Evolutionary conservation across 2,888 invertebrate species (phyloP), one percentile per base, ranked within the genome.

Genomic region (Darwinula stevensoni): DNA sequence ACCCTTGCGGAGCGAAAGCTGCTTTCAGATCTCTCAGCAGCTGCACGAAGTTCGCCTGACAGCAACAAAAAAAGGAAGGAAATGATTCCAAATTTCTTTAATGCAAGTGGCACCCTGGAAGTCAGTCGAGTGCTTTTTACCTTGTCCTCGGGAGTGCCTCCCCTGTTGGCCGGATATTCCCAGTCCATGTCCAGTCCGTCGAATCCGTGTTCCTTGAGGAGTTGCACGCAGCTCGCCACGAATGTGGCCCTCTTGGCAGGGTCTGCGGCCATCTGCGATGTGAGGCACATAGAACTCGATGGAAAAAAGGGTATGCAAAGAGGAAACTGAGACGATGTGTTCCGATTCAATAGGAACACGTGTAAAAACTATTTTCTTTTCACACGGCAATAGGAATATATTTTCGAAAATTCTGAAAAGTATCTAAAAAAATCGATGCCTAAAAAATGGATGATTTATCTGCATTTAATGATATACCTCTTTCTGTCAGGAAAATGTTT

Each of bases 171-270:
- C 0, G 69, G 68, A 39, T 67, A 69, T 41, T 68, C 42, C 70
- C 71, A 72, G 44, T 71, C 69, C 1, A 71, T 30, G 42, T 72
- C 70, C 1, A 71, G 50, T 2, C 71, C 71, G 41, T 72, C 66
- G 37, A 72, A 72, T 1, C 54, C 54, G 41, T 67, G 51, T 3
- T 52, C 50, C 26, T 49, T 42, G 1, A 69, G 40, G 43, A 67
- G 61, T 0, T 47, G 41, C 0, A 63, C 42, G 1, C 60, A 58
- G 33, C 60, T 63, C 3, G 53, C 42, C 14, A 67, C 57, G 40
- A 72, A 67, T 29, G 40, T 45, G 29, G 44, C 40, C 28, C 47
- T 57, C 51, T 50, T 38, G 0, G 35, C 33, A 2, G 58, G 42
- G 29, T 47, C 49, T 6, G 51, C 50, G 16, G 53, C 55, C 45